A percentile compares a stretch with the other conserved stretches of the same genome.
Evolutionary conservation across 2,888 invertebrate species (phyloP).

Genomic region (Notodonta dromedarius): DNA sequence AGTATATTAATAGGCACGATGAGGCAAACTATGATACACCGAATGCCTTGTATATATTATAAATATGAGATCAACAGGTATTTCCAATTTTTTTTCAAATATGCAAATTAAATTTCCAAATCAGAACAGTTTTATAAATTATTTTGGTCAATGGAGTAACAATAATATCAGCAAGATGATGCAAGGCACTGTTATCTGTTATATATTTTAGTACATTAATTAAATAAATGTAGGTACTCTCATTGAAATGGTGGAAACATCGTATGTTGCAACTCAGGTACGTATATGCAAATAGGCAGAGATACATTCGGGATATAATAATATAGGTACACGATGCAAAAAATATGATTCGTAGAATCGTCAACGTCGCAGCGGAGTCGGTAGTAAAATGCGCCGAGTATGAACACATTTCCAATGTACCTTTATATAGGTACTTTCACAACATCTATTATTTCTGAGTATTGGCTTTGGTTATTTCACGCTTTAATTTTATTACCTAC

Average conservation of each 20-base stretch:
- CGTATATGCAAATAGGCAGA: slow-evolving; percentile 11
- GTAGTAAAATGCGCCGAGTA: slow-evolving; percentile 14
- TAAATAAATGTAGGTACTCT: slow-evolving; percentile 25
- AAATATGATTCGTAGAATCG: not conserved
- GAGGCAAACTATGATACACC: slow-evolving; percentile 67
- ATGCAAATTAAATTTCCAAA: slow-evolving; percentile 22
- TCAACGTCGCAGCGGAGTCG: not conserved
- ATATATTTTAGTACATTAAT: slow-evolving; percentile 7
- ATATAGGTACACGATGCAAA: too few relatives aligned
- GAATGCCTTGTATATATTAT: slow-evolving; percentile 52
- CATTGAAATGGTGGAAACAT: slow-evolving; percentile 17
- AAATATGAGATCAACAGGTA: slow-evolving; percentile 73
- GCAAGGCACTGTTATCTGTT: slow-evolving; percentile 54
- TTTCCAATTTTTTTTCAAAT: slow-evolving; percentile 38
- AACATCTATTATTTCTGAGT: slow-evolving; percentile 62
- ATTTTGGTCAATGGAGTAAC: slow-evolving; percentile 3
- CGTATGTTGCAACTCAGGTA: slow-evolving; percentile 32
- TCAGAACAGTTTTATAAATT: not conserved
- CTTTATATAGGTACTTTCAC: slow-evolving; percentile 40
- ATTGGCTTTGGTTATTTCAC: slow-evolving; percentile 72
- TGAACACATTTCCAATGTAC: slow-evolving; percentile 9
- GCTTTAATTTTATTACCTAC: slow-evolving; percentile 69
- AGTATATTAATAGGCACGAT: slow-evolving; percentile 69
- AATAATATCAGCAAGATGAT: slow-evolving; percentile 46
- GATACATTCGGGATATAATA: too few relatives aligned